Percentiles rank a stretch among this genome's conserved stretches.
phyloP scores from a whole-genome alignment of 2,113 vertebrate genomes.

The Plestiodon gilberti region DNA sequence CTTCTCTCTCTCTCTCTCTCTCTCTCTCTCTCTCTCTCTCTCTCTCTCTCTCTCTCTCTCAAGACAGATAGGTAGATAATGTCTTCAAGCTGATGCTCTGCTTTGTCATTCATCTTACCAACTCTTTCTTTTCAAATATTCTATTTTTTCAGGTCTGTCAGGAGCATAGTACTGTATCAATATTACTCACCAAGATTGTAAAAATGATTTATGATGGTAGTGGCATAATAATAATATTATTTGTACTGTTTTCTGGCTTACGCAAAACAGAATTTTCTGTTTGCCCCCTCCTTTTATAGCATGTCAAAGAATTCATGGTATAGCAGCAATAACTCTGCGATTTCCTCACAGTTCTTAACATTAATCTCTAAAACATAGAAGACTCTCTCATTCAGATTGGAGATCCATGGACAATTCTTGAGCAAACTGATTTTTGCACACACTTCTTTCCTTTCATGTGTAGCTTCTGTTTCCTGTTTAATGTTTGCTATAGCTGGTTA shows the following conservation, averaged over 20 bases:
- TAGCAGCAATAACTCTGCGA: neutral
- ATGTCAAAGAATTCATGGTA: neutral
- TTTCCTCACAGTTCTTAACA: neutral
- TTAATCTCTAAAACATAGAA: neutral
- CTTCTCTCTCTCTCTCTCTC: no score
- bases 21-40: neutral
- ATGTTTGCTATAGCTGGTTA: neutral
- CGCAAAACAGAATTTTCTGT: neutral
- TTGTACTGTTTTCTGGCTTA: neutral
- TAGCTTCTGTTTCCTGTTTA: neutral
- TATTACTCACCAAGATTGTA: neutral
- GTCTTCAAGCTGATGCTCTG: neutral
- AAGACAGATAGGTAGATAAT: neutral
- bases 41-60: neutral
- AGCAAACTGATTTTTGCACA: neutral
- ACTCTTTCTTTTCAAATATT: neutral
- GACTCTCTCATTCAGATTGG: neutral
- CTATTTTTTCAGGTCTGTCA: neutral
- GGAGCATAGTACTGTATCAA: neutral
- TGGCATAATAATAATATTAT: slow-evolving; percentile 11
- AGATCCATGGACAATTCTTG: neutral
- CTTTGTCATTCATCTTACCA: slow-evolving; percentile 1
- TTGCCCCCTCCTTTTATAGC: neutral
- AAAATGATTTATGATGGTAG: slow-evolving; percentile 9
- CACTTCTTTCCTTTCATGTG: neutral